These are phyloP conservation scores for Selene dorsalis DNA, from an alignment of 2,797 vertebrate genomes.

Conservation along the genomic window DNA sequence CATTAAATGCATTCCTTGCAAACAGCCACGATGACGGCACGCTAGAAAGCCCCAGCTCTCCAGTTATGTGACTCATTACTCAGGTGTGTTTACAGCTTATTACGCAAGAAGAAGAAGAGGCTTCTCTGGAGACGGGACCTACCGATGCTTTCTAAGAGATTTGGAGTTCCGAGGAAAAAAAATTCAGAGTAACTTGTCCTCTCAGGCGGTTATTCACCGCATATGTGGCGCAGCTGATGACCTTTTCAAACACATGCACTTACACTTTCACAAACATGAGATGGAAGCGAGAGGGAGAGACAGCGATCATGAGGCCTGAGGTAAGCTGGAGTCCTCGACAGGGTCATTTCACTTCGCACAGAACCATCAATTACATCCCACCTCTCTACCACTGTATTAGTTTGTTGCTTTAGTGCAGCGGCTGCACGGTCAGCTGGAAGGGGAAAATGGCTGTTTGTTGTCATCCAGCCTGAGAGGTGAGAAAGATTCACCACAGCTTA, in stretches of 20 bases:
- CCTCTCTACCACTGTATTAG: conserved; percentile 29
- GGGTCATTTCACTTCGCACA: conserved; percentile 49
- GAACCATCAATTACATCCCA: conserved; percentile 61
- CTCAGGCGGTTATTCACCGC: conserved; percentile 26
- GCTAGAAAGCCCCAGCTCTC: conserved; percentile 49
- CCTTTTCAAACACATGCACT: conserved; percentile 52
- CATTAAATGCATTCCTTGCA: conserved; percentile 77
- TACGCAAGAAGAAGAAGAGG: conserved; percentile 31
- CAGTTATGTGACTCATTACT: conserved; percentile 68
- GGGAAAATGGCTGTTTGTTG: conserved; percentile 44
- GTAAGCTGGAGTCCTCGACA: conserved; percentile 27
- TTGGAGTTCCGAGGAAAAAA: conserved; percentile 38
- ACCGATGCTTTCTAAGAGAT: conserved; percentile 9
- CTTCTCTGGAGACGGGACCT: conserved; percentile 25
- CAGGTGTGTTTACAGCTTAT: conserved; percentile 72
- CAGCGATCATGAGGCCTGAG: not conserved
- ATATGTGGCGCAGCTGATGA: conserved; percentile 43
- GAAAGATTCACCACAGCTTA: conserved; percentile 55
- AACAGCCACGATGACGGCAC: conserved; percentile 67
- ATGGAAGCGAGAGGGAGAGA: conserved; percentile 15
- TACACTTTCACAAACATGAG: conserved; percentile 39
- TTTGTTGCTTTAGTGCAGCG: conserved; percentile 54
- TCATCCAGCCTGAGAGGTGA: conserved; percentile 39
- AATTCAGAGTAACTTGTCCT: conserved; percentile 35
- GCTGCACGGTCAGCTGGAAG: conserved; percentile 23